Percentiles rank a stretch among this genome's conserved stretches.
phyloP scores from a whole-genome alignment of 2,797 vertebrate genomes.

The Anguilla obscura region DNA sequence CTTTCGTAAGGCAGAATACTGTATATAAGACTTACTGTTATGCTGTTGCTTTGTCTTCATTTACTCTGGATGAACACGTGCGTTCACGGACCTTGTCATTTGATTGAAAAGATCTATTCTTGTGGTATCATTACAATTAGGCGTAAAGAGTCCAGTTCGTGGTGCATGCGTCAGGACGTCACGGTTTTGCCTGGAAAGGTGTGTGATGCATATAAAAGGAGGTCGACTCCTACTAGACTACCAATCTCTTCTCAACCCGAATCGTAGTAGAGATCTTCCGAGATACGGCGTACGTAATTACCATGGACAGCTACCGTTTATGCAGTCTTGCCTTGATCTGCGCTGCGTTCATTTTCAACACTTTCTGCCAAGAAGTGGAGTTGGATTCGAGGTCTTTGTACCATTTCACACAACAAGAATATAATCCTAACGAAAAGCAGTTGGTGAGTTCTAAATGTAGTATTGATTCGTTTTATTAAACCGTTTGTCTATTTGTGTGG shows the following conservation, averaged over 20 bases:
- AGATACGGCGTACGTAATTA: neutral
- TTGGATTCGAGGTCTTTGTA: constrained; percentile 29
- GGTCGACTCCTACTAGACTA: neutral
- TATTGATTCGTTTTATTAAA: neutral
- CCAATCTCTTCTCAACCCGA: neutral
- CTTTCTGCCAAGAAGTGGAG: constrained; percentile 22
- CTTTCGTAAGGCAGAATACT: neutral
- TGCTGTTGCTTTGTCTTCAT: neutral
- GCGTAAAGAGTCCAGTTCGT: neutral
- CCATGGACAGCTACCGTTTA: constrained; percentile 36
- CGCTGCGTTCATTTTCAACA: constrained; percentile 27
- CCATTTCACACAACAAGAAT: constrained; percentile 27
- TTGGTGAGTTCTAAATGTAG: constrained; percentile 21
- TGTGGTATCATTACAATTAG: neutral
- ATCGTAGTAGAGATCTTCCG: neutral
- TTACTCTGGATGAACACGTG: neutral
- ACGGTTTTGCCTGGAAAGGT: neutral
- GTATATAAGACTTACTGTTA: neutral
- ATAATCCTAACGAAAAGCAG: constrained; percentile 33
- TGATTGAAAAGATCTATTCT: neutral
- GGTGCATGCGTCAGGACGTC: constrained; percentile 1
- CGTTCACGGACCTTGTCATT: neutral
- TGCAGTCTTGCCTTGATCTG: constrained; percentile 30
- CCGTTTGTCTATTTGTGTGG: too few relatives aligned
- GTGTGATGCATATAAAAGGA: neutral